Base-by-base conservation (phyloP, 1,140 invertebrate genomes). In the Drosophila ironensis region DNA sequence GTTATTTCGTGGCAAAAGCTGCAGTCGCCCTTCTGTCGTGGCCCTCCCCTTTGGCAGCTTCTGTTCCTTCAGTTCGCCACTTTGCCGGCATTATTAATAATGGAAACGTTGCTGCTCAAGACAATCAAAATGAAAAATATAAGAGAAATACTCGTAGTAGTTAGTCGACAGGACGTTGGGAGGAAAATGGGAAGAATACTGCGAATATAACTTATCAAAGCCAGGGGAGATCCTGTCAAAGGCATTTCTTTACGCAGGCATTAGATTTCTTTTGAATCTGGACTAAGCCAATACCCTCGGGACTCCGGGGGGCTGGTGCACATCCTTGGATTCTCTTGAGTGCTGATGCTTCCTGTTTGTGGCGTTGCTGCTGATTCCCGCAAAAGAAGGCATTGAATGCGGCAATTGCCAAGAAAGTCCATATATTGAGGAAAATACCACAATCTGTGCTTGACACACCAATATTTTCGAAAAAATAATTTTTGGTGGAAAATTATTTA, bases 1-100 rank as follows among this genome's bases (percentile, higher is more conserved):
- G 73, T 84, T 82, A 82, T 82, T 77, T 84, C 42, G 69, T 84
- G 63, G 68, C 61, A 81, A 66, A 66, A 63, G 56, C 67, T 50
- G 56, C n/a, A n/a, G n/a, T n/a, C n/a, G n/a, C 20, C 8, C 27
- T 17, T 27, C 11, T 16, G 11, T 11, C 14, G 14, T 40, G 14
- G 7, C 16, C 37, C 37, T 17, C 37, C 7, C 7, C 16, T 0
- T 9, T 16, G 6, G 2, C 1, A 4, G 6, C 14, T 38, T 0
- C 37, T 17, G 6, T 1, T 16, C 9, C 37, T 28, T 3, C 14
- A 12, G 7, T 11, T 44, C 16, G 25, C 16, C 27, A 33, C 27
- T 47, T 37, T 14, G 11, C 28, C 28, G 12, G 28, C 33, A 52
- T 61, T 57, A 37, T 45, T 57, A 68, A 68, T 68, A 19, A 27